These are phyloP conservation scores for Caerostris extrusa DNA, from an alignment of 1,140 invertebrate species.

Conservation along the genomic window DNA sequence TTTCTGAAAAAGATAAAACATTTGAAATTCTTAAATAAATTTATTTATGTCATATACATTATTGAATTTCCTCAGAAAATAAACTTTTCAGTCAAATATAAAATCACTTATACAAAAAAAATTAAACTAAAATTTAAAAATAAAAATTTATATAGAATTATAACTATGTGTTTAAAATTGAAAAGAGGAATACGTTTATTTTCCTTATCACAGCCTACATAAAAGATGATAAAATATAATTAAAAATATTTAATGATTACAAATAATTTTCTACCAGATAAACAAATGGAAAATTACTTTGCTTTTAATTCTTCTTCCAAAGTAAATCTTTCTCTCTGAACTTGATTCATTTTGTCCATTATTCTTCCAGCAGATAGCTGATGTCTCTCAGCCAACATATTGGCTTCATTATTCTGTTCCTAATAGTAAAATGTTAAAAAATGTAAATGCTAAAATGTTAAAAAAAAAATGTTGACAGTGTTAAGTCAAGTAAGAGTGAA, in stretches of 20 bases:
- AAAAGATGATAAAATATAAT: background rate
- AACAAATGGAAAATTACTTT: constrained; percentile 43
- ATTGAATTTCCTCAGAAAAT: too few species aligned
- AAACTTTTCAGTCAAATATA: too few species aligned
- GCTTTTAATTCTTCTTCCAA: constrained; percentile 47
- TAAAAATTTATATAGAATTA: too few species aligned
- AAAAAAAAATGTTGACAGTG: too few species aligned
- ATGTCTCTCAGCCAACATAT: constrained; percentile 15
- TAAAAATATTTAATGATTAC: background rate
- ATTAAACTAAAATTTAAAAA: too few species aligned
- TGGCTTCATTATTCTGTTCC: constrained; percentile 45
- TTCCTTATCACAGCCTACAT: background rate
- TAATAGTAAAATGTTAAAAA: background rate
- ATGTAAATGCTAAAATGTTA: too few species aligned
- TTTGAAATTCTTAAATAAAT: background rate
- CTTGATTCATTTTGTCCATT: constrained; percentile 55
- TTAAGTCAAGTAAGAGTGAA: too few species aligned
- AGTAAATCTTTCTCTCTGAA: constrained; percentile 18
- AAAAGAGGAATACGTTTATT: too few species aligned
- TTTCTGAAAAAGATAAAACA: constrained; percentile 48
- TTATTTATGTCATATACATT: background rate
- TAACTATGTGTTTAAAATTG: too few species aligned
- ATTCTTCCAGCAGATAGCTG: constrained; percentile 64
- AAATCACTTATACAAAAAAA: too few species aligned
- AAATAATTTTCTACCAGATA: background rate